Conservation (phyloP, 2,888 invertebrate species). For the Mythimna pallens region DNA sequence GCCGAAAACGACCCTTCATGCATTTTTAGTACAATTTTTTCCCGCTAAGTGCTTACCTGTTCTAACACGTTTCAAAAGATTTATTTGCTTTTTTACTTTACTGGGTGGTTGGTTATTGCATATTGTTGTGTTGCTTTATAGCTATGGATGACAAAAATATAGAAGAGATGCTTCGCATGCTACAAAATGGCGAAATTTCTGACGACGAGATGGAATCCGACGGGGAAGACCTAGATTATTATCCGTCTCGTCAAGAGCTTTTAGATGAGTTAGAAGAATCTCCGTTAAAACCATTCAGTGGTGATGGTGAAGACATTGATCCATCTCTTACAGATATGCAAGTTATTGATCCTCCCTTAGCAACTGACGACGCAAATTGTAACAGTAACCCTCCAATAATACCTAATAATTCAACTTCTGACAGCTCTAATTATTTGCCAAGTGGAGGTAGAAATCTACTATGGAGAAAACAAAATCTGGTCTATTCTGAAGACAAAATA, state of each 20-base stretch:
- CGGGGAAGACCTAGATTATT: constrained; percentile 50
- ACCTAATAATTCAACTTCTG: constrained; percentile 23
- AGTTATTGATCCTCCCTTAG: no score
- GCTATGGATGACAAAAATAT: constrained; percentile 15
- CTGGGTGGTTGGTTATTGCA: constrained; percentile 28
- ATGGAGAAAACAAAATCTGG: constrained; percentile 51
- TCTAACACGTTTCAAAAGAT: no score
- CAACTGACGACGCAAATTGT: neutral
- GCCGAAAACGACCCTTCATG: no score
- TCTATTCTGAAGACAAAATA: constrained; percentile 42
- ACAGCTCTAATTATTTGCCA: neutral
- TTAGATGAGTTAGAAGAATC: constrained; percentile 12
- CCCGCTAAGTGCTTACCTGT: no score
- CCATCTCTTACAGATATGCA: constrained; percentile 27
- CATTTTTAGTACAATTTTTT: no score
- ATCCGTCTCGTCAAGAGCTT: constrained; percentile 41
- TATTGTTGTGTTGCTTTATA: constrained; percentile 25
- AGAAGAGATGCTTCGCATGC: constrained; percentile 26
- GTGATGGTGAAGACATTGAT: neutral
- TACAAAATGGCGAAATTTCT: constrained; percentile 49
- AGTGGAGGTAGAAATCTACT: constrained; percentile 33
- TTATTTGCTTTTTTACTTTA: neutral
- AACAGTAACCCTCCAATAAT: constrained; percentile 41
- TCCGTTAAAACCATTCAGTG: neutral
- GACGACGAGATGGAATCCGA: constrained; percentile 46